phyloP scores from a whole-genome alignment of 2,113 vertebrate species.

The pig (Sus scrofa) region DNA sequence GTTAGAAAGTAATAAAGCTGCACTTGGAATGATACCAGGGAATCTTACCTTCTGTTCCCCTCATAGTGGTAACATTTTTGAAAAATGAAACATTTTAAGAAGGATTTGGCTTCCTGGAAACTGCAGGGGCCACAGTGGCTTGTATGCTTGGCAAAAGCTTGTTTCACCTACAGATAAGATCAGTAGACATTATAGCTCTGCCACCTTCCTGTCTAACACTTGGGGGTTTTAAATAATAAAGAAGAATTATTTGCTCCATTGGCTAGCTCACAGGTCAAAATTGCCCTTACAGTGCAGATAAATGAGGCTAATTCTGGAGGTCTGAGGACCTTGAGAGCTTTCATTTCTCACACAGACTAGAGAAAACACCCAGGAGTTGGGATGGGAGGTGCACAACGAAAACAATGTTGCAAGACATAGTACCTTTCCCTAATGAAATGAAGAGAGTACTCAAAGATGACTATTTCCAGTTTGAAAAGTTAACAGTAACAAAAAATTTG shows the following conservation, averaged over 20 bases:
- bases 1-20: neutral
- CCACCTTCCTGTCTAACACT: neutral
- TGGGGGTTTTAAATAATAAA: neutral
- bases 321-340: neutral
- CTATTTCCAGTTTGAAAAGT: neutral
- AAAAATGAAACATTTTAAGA: constrained; percentile 10
- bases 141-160: neutral
- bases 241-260: neutral
- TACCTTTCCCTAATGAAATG: neutral
- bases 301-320: neutral
- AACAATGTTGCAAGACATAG: neutral
- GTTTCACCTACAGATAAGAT: constrained; percentile 20
- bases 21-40: neutral
- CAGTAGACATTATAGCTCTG: neutral
- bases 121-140: neutral
- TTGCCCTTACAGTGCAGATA: neutral
- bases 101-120: neutral
- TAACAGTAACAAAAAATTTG: neutral
- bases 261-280: neutral
- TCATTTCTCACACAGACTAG: neutral
- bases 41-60: neutral
- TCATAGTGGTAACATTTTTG: neutral
- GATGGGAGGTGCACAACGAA: neutral
- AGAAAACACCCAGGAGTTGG: neutral
- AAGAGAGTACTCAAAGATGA: neutral